Evolutionary conservation across 2,888 invertebrate species (phyloP).

Genomic region (Drosophila rellima): DNA sequence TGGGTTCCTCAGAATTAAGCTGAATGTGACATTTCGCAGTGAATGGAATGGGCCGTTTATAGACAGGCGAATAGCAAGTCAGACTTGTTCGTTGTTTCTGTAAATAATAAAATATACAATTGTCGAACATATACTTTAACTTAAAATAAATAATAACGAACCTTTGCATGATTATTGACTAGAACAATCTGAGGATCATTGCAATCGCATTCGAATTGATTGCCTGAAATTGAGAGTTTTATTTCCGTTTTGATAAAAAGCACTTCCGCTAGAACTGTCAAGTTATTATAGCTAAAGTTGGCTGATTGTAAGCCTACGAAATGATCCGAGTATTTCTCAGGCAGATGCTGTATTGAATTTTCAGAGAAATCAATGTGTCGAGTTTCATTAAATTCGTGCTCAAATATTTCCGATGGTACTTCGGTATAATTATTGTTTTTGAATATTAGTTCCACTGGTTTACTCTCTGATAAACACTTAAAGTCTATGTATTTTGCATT

Average conservation of each 20-base stretch:
- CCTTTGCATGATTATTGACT: background rate
- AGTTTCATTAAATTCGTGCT: background rate
- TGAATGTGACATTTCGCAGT: background rate
- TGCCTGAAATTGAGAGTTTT: background rate
- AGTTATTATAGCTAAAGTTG: background rate
- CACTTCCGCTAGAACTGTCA: background rate
- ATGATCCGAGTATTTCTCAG: background rate
- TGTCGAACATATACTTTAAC: background rate
- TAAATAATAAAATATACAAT: background rate
- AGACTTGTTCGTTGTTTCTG: background rate
- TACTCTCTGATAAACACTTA: background rate
- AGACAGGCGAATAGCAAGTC: background rate
- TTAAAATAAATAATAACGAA: background rate
- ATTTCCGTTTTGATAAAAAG: background rate
- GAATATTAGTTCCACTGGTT: background rate
- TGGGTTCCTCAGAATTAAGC: background rate
- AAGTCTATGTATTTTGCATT: background rate
- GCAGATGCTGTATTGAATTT: background rate
- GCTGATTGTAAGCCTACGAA: accelerated
- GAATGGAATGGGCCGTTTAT: background rate
- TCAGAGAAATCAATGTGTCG: background rate
- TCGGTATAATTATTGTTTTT: background rate
- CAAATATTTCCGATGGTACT: background rate
- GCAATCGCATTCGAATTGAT: constrained; percentile 9
- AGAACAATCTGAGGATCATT: background rate